A percentile compares a stretch with the other conserved stretches of the same genome.
phyloP scores from a whole-genome alignment of 2,888 invertebrate genomes.

The Cheilosia grossa region DNA sequence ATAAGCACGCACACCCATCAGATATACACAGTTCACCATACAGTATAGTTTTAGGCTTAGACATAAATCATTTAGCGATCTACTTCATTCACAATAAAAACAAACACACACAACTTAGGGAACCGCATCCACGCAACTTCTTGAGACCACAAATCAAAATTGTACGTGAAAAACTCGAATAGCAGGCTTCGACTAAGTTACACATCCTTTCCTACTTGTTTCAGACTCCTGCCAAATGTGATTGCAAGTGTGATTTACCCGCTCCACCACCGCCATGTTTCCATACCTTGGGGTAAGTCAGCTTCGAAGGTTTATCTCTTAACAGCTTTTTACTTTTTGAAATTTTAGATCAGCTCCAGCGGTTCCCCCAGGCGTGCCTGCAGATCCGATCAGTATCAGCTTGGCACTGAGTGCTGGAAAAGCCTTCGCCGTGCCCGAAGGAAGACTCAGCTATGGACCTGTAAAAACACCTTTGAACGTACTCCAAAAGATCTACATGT shows the following conservation, averaged over 20 bases:
- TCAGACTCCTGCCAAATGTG: constrained; percentile 28
- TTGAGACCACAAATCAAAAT: constrained; percentile 40
- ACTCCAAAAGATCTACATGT: constrained; percentile 77
- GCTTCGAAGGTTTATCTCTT: background rate
- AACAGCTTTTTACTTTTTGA: background rate
- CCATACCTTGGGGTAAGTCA: constrained; percentile 24
- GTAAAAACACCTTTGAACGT: constrained; percentile 83
- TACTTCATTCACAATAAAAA: constrained; percentile 9
- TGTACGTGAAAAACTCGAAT: constrained; percentile 44
- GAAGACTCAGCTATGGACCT: constrained; percentile 84
- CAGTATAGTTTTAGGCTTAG: constrained; percentile 58
- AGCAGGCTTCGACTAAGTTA: constrained; percentile 51
- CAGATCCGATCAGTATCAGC: constrained; percentile 84
- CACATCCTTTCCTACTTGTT: constrained; percentile 36
- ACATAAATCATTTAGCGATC: constrained; percentile 29
- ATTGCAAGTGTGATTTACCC: constrained; percentile 10
- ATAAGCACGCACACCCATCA: constrained; percentile 10
- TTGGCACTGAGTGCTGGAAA: constrained; percentile 83
- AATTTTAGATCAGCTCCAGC: constrained; percentile 1
- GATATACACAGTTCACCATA: background rate
- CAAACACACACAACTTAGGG: constrained; percentile 28
- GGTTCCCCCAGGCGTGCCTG: constrained; percentile 78
- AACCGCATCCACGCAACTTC: constrained; percentile 18
- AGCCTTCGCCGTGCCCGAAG: constrained; percentile 83
- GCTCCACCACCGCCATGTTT: constrained; percentile 43